Conservation (phyloP, 2,888 invertebrate genomes). For the Portevinia maculata region DNA sequence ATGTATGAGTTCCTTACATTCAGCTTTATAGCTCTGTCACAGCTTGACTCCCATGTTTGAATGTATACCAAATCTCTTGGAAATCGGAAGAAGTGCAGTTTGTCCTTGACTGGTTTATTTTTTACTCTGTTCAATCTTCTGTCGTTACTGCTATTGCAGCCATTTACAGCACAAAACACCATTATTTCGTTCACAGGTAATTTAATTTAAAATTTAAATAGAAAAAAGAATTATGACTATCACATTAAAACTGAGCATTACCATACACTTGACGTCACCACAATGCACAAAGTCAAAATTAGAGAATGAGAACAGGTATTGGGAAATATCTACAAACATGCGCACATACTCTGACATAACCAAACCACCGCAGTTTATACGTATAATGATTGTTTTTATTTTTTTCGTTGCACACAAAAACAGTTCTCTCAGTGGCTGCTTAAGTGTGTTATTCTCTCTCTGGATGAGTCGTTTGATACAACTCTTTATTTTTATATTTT, state of each 20-base stretch:
- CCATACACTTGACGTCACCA: slow-evolving; percentile 46
- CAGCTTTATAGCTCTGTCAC: background rate
- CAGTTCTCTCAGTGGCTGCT: too few species aligned
- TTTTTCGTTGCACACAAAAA: too few species aligned
- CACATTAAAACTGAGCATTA: too few species aligned
- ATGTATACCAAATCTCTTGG: background rate
- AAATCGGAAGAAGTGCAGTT: slow-evolving; percentile 11
- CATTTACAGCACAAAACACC: slow-evolving; percentile 10
- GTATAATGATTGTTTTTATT: too few species aligned
- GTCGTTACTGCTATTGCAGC: slow-evolving; percentile 16
- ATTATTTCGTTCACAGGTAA: background rate
- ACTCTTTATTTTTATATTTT: too few species aligned
- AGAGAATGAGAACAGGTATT: background rate
- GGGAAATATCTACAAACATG: background rate
- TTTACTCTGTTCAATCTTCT: slow-evolving; percentile 2
- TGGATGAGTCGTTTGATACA: too few species aligned
- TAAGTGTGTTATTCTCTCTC: too few species aligned
- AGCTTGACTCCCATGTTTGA: background rate
- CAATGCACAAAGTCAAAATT: background rate
- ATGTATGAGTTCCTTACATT: background rate
- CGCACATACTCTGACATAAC: too few species aligned
- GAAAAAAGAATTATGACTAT: background rate
- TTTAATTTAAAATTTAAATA: background rate
- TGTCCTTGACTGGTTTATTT: background rate
- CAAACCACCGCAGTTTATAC: too few species aligned